phyloP scores from a whole-genome alignment of 2,113 vertebrate genomes.

The Platichthys stellatus region DNA sequence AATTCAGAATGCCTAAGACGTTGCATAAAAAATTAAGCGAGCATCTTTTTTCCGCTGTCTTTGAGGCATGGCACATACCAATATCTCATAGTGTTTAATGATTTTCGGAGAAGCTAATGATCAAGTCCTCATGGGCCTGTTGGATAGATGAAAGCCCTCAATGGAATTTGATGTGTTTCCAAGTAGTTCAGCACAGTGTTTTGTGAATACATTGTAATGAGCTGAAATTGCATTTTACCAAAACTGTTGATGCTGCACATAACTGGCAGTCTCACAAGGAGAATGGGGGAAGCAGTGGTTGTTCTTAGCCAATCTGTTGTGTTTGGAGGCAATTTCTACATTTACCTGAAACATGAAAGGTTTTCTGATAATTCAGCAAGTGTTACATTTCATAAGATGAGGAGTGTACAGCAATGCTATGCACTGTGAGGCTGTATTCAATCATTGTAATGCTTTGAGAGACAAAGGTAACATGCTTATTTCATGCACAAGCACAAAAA shows the following conservation, averaged over 20 bases:
- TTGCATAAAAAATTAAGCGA: conserved; percentile 63
- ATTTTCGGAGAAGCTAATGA: conserved; percentile 75
- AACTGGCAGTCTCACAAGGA: conserved; percentile 41
- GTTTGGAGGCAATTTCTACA: too few species aligned
- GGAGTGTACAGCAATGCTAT: too few species aligned
- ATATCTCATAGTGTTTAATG: conserved; percentile 68
- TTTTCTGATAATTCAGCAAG: too few species aligned
- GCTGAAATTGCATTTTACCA: conserved; percentile 70
- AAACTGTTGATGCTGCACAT: conserved; percentile 70
- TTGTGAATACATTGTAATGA: conserved; percentile 64
- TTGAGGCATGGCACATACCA: conserved; percentile 50
- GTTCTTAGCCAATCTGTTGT: conserved; percentile 38
- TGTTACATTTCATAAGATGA: too few species aligned
- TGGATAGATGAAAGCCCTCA: conserved; percentile 75
- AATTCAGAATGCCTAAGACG: conserved; percentile 49
- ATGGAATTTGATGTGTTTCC: conserved; percentile 70
- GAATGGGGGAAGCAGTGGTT: conserved; percentile 20
- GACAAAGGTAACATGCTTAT: too few species aligned
- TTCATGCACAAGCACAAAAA: too few species aligned
- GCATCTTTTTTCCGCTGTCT: conserved; percentile 50
- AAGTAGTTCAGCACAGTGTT: conserved; percentile 64
- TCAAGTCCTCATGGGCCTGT: conserved; percentile 66
- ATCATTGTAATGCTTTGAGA: too few species aligned
- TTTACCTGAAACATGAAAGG: too few species aligned
- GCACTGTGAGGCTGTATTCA: too few species aligned